Base-by-base conservation (phyloP, 1,140 invertebrate genomes). In the Uloborus diversus region DNA sequence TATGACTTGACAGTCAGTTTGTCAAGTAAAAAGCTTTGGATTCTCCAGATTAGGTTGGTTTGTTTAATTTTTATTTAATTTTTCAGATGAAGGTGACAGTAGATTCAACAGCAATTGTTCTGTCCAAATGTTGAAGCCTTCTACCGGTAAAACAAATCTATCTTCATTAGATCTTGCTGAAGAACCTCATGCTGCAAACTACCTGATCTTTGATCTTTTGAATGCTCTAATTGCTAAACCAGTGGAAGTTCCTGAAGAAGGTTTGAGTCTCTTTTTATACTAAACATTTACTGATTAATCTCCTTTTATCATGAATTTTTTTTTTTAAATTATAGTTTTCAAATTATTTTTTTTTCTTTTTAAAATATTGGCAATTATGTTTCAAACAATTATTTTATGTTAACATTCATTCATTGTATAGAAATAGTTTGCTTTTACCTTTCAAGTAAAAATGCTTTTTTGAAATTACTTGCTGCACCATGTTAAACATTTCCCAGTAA, bases 151-250 rank as follows among this genome's bases (percentile, higher is more conserved):
- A 82, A 82, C 85, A 25, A 28, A 82, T 17, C 71, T 83, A 9
- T 62, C 80, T 51, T 65, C 81, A 11, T 82, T 84, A 11, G 80
- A 68, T 23, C 49, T 69, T 53, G 28, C 32, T 1, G 62, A 80
- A 57, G 57, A 79, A 59, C 28, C 65, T 23, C 59, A 81, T 66
- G 27, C 28, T 33, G 51, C 65, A 11, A 89, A 90, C 70, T 88
- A 89, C 75, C 91, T 93, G 1, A 89, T 94, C 49, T 89, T 89
- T 82, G 90, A 92, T 83, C 86, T 94, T 3, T 84, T 94, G 4
- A 90, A 93, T 85, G 91, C 91, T 23, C 86, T 94, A 0, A 89
- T 91, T 35, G 89, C 90, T 49, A 87, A 85, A 82, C 83, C 83
- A 79, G 82, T 82, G 20, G 83, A 64, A 59, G 81, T 83, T 59